Conservation (phyloP, 2,888 invertebrate species). For the Cataglyphis altisquamis region DNA sequence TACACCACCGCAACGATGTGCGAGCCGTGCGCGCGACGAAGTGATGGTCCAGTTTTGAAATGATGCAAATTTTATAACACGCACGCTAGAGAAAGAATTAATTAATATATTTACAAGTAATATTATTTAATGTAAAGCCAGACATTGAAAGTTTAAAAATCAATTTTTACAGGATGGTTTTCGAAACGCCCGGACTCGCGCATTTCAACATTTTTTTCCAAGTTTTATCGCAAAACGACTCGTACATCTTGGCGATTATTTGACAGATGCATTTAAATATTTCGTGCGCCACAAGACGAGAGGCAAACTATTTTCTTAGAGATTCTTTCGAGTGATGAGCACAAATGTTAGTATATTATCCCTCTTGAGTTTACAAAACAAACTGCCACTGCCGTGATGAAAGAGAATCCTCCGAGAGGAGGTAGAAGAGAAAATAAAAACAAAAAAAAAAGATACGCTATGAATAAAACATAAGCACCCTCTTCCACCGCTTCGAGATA, state of each 20-base stretch:
- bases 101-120: constrained; percentile 15
- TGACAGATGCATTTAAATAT: constrained; percentile 12
- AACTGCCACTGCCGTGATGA: constrained; percentile 55
- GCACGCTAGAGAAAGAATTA: too few relatives aligned
- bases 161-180: constrained; percentile 15
- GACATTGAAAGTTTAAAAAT: neutral
- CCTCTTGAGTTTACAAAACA: constrained; percentile 24
- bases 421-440: neutral
- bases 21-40: neutral
- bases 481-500: neutral
- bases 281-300: neutral
- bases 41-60: neutral
- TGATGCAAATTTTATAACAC: neutral
- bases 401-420: neutral
- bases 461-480: constrained; percentile 7
- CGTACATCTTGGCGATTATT: neutral
- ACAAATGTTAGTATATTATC: constrained; percentile 27
- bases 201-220: neutral
- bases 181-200: constrained; percentile 23
- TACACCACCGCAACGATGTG: neutral
- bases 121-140: constrained; percentile 35
- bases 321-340: constrained; percentile 26
- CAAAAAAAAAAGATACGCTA: neutral
- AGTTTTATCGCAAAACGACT: neutral
- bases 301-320: constrained; percentile 23